Evolutionary conservation across 1,140 invertebrate species (phyloP), one percentile per base, ranked within the genome.

Genomic region (Olivierus martensii): DNA sequence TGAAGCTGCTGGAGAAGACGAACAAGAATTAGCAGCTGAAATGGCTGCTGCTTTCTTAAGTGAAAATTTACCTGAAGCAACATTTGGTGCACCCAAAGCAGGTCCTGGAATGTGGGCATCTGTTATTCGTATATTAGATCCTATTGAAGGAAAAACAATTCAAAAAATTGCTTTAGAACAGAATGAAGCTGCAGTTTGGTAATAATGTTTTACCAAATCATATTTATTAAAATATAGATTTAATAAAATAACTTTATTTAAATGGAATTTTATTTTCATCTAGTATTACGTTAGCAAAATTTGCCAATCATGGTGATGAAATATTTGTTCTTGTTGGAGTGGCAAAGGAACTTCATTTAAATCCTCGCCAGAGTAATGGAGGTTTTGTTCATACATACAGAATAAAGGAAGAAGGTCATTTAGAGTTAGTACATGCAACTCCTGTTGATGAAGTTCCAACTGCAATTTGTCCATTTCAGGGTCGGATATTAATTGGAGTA

Each of bases 71-170:
- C 92, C 94, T 22, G 92, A 96, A 70, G 80, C 79, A 61, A 75
- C 86, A 10, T 99, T 98, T 69, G 92, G 93, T 0, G 85, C 94
- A 1, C 91, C 95, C 0, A 95, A 96, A 71, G 93, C 94, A 18
- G 94, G 93, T 1, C 75, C 81, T 60, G 93, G 91, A 4, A 84
- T 96, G 75, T 99, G 95, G 95, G 95, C 96, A 0, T 98, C 95
- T 0, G 74, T 88, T 21, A 80, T 99, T 34, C 76, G 90, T 45
- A 80, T 98, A 37, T 80, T 98, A 59, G 87, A 94, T 65, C 90
- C 94, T 34, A 84, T 84, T 39, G 78, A 80, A 53, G 83, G 91
- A 56, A 82, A 79, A 10, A 89, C 86, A 0, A 72, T 88, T 45
- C 81, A 86, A 62, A 77, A 81, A 52, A 73, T 93, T 49, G 75